Percentiles rank a stretch among this genome's conserved stretches.
phyloP scores from a whole-genome alignment of 2,113 vertebrate genomes.

The Anoplopoma fimbria region DNA sequence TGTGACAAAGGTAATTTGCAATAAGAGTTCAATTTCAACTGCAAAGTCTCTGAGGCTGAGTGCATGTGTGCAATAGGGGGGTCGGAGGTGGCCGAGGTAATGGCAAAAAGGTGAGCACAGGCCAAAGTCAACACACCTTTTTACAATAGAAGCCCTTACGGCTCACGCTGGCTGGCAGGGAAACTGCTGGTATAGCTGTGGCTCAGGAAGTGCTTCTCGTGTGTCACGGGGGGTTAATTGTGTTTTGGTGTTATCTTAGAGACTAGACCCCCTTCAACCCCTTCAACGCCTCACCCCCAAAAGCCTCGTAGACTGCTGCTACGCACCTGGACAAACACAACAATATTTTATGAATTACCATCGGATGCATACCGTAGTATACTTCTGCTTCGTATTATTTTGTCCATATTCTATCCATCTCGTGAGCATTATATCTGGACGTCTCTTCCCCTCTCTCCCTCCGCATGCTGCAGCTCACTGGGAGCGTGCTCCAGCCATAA shows the following conservation, averaged over 20 bases:
- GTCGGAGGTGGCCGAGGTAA: conserved; percentile 28
- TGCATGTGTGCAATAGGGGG: neutral
- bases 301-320: conserved; percentile 32
- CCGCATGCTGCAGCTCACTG: neutral
- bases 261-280: conserved; percentile 73
- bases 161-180: conserved; percentile 48
- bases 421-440: neutral
- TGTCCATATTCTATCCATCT: neutral
- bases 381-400: conserved; percentile 4
- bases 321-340: conserved; percentile 80
- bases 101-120: conserved; percentile 57
- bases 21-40: conserved; percentile 48
- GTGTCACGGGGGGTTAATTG: conserved; percentile 79
- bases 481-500: conserved; percentile 43
- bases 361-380: neutral
- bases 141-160: conserved; percentile 76
- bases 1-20: conserved; percentile 68
- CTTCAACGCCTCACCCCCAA: conserved; percentile 34
- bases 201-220: conserved; percentile 77
- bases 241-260: conserved; percentile 84
- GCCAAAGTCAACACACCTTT: conserved; percentile 79
- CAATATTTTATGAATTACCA: conserved; percentile 50
- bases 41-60: conserved; percentile 18
- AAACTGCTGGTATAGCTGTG: conserved; percentile 63
- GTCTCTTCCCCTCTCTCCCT: neutral